Evolutionary conservation across 2,888 invertebrate genomes (phyloP), one percentile per base, ranked within the genome.

Genomic region (Emmelina monodactyla): DNA sequence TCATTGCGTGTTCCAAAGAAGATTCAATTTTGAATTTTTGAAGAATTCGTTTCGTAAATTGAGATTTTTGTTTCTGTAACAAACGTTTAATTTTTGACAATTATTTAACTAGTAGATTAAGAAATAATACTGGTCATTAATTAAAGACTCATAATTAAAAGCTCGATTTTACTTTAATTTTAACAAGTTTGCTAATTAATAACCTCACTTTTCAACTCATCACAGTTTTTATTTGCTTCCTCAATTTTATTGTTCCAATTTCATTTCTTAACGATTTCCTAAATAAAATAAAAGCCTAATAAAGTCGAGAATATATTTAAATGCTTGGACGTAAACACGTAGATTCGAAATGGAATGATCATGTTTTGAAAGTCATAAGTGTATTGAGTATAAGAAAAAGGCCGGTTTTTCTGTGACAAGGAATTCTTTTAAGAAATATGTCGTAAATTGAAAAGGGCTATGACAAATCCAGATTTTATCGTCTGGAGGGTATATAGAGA

Each of bases 321-420:
- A 54, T 48, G n/a, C n/a, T n/a, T 11, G n/a, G 11, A 25, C 25
- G 25, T 51, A 51, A 50, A 55, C 55, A 50, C 47, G 51, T 47
- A 58, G 58, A 54, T 63, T 64, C 25, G 58, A 62, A 70, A 68
- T 63, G 67, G 63, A 67, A 71, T 70, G 68, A 55, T 62, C 62
- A 62, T 72, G 70, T 75, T 72, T 70, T 58, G 62, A 60, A 64
- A 68, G 62, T 62, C 55, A 62, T 62, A 64, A 62, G 62, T 67
- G 66, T 65, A 70, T 63, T 60, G 63, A 58, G 57, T 51, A 52
- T 55, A 54, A 60, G 55, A 55, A 66, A 64, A 70, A 76, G 73
- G 61, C 68, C 59, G 49, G 45, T 54, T 63, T 58, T 58, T 60
- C 55, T 53, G n/a, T 61, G 43, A 51, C 47, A 44, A 58, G 58